Evolutionary conservation across 2,797 vertebrate species (phyloP).

Genomic region (Epinephelus coioides): DNA sequence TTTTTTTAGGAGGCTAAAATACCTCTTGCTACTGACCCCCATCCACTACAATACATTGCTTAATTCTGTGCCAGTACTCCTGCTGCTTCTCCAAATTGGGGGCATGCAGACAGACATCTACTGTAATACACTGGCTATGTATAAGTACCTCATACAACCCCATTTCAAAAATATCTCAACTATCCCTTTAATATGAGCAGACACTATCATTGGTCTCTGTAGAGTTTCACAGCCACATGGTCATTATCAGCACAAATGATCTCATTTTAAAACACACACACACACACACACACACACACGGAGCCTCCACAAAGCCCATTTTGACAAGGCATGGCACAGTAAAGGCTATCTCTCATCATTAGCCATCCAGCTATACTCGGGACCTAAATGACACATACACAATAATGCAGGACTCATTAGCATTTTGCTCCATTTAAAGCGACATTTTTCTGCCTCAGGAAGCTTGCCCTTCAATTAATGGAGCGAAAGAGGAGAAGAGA

Average conservation of each 20-base stretch:
- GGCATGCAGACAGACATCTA: too few species aligned
- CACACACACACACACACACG: too few species aligned
- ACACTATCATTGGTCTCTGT: not conserved
- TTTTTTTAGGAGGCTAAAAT: too few species aligned
- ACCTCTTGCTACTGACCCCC: too few species aligned
- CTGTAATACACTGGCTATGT: too few species aligned
- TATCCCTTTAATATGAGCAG: not conserved
- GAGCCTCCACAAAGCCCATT: conserved; percentile 14
- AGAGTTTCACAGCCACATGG: not conserved
- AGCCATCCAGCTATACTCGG: conserved; percentile 52
- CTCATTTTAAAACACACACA: not conserved
- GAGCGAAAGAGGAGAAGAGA: conserved; percentile 57
- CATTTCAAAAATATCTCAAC: too few species aligned
- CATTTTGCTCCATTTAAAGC: conserved; percentile 74
- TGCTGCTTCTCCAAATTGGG: too few species aligned
- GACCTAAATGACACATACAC: conserved; percentile 56
- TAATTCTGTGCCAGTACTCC: too few species aligned
- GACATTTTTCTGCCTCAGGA: conserved; percentile 71
- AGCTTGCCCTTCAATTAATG: conserved; percentile 68
- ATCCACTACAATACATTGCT: too few species aligned
- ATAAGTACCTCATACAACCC: too few species aligned
- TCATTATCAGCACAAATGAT: not conserved
- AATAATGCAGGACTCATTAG: conserved; percentile 63
- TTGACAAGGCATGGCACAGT: conserved; percentile 28
- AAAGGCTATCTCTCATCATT: conserved; percentile 30